Evolutionary conservation across 1,140 invertebrate genomes (phyloP).

Genomic region (Vanessa atalanta): DNA sequence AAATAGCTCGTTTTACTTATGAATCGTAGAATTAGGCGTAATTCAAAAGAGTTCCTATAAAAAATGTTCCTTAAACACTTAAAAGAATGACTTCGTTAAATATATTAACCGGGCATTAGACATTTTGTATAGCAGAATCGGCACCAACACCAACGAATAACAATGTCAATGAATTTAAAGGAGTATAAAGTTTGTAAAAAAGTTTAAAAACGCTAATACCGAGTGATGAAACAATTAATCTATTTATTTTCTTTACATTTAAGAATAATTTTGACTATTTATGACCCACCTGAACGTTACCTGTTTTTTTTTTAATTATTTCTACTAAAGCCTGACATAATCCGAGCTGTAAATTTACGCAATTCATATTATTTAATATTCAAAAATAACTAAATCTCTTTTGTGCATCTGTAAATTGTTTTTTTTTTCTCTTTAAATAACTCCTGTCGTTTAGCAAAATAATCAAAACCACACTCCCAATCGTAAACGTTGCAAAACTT

Average conservation of each 20-base stretch:
- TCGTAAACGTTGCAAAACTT: constrained; percentile 17
- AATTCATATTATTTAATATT: constrained; percentile 17
- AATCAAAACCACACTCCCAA: constrained; percentile 29
- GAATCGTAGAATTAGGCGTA: too few relatives aligned
- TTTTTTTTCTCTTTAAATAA: not conserved
- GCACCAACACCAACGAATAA: too few relatives aligned
- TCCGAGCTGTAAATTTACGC: constrained; percentile 20
- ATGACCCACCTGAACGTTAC: constrained; percentile 29
- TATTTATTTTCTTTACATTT: not conserved
- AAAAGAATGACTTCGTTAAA: too few relatives aligned
- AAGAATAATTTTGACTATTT: not conserved
- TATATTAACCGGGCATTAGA: too few relatives aligned
- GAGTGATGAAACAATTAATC: not conserved
- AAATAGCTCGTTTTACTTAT: too few relatives aligned
- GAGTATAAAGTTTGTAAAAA: not conserved
- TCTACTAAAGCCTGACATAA: constrained; percentile 8
- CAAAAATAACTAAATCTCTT: not conserved
- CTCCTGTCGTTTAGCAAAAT: constrained; percentile 5
- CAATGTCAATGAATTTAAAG: too few relatives aligned
- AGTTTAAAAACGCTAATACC: not conserved
- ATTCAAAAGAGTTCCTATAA: too few relatives aligned
- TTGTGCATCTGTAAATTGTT: not conserved
- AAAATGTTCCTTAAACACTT: too few relatives aligned
- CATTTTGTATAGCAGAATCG: too few relatives aligned
- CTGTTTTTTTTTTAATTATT: constrained; percentile 11